phyloP scores from a whole-genome alignment of 2,888 invertebrate species.

The Ctena decussata region DNA sequence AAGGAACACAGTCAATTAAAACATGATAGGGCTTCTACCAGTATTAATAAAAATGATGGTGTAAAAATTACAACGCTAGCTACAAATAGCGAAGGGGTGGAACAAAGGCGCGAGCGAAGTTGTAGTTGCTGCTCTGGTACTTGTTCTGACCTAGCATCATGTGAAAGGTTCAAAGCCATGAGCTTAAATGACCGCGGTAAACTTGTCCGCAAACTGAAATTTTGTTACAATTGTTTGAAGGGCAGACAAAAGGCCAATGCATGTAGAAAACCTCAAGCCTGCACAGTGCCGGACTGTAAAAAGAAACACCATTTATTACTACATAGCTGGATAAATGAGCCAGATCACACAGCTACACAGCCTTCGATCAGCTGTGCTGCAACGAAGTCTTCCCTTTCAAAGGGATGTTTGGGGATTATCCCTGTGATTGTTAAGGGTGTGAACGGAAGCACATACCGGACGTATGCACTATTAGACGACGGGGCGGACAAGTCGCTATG shows the following conservation, averaged over 20 bases:
- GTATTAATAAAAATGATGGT: background rate
- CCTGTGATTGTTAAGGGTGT: too few relatives aligned
- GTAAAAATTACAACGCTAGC: background rate
- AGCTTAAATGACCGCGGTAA: constrained; percentile 3
- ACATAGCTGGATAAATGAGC: constrained; percentile 27
- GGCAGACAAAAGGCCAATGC: constrained; percentile 27
- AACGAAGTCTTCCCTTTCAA: too few relatives aligned
- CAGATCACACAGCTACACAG: background rate
- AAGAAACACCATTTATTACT: constrained; percentile 31
- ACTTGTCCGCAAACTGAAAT: constrained; percentile 19
- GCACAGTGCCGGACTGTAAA: constrained; percentile 37
- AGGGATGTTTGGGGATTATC: constrained; percentile 15
- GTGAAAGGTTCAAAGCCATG: constrained; percentile 25
- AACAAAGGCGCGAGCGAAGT: background rate
- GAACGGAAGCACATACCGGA: background rate
- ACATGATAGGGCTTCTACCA: background rate
- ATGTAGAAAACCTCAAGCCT: constrained; percentile 28
- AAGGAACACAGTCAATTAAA: background rate
- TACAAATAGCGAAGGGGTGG: background rate
- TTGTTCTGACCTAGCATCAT: constrained; percentile 23
- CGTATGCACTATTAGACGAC: constrained; percentile 27
- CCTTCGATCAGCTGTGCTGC: background rate
- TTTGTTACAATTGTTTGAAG: constrained; percentile 46
- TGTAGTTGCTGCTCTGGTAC: constrained; percentile 40
- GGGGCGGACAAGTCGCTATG: constrained; percentile 25